Evolutionary conservation across 2,888 invertebrate species (phyloP).

Genomic region (Leptopilina myrica): DNA sequence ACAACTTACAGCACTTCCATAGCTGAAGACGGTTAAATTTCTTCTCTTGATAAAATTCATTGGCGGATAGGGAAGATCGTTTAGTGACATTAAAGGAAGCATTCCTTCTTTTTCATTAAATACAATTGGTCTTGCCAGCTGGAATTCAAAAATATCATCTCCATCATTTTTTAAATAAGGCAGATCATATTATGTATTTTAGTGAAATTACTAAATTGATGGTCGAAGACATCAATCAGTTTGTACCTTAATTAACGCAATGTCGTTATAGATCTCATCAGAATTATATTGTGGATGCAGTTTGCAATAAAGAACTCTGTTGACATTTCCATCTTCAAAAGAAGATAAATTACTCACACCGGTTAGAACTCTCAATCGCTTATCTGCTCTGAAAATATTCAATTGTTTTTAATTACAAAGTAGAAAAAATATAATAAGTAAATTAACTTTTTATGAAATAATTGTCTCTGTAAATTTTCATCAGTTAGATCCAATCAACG

Average conservation of each 20-base stretch:
- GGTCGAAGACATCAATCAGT: too few species aligned
- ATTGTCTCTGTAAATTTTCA: background rate
- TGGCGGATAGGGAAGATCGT: background rate
- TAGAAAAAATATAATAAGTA: background rate
- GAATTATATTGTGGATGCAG: background rate
- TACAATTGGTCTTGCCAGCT: too few species aligned
- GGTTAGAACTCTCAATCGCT: background rate
- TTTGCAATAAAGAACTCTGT: background rate
- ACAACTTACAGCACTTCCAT: constrained; percentile 19
- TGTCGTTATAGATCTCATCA: constrained; percentile 19
- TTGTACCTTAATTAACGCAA: constrained; percentile 2
- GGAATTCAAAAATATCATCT: too few species aligned
- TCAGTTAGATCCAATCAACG: background rate
- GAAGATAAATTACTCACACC: background rate
- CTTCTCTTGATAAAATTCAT: background rate
- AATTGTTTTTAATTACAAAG: background rate
- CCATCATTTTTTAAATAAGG: too few species aligned
- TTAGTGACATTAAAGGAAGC: background rate
- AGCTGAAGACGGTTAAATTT: background rate
- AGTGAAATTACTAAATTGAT: too few species aligned
- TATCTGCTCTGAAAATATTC: background rate
- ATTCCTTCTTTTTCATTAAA: background rate
- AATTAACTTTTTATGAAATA: too few species aligned
- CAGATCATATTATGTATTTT: too few species aligned
- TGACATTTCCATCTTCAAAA: background rate